A percentile compares a stretch with the other conserved stretches of the same genome.
These are phyloP conservation scores for Colletes latitarsis DNA, from an alignment of 1,140 invertebrate species.

Conservation along the genomic window DNA sequence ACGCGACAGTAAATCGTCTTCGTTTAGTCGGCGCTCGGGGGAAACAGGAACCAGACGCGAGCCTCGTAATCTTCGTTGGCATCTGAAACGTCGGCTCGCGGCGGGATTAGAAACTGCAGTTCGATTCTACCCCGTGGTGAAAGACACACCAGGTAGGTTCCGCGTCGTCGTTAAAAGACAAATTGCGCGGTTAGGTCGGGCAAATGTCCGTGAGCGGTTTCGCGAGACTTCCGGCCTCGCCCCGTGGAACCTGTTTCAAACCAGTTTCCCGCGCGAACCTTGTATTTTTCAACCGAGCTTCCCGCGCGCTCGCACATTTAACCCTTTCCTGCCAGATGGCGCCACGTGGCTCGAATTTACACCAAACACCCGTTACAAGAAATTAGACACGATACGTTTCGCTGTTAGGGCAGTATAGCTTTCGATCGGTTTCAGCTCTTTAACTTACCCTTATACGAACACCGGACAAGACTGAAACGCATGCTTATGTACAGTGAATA, in stretches of 20 bases:
- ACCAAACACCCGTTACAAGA: too few species aligned
- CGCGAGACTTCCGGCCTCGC: constrained; percentile 32
- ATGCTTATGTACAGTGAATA: too few species aligned
- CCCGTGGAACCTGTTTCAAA: constrained; percentile 23
- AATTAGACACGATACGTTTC: too few species aligned
- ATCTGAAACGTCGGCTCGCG: constrained; percentile 22
- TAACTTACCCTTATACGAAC: too few species aligned
- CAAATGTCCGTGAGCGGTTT: constrained; percentile 40
- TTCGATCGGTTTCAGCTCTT: too few species aligned
- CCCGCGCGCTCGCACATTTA: not conserved
- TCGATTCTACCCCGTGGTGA: constrained; percentile 36
- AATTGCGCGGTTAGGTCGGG: constrained; percentile 48
- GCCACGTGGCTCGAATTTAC: constrained; percentile 2
- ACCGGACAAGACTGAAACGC: too few species aligned
- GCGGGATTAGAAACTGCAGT: constrained; percentile 56
- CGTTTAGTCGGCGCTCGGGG: constrained; percentile 5
- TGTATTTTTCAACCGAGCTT: constrained; percentile 25
- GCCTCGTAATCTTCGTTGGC: not conserved
- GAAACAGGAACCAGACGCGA: constrained; percentile 10
- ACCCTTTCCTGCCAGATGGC: constrained; percentile 24
- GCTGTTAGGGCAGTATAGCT: too few species aligned
- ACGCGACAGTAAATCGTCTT: constrained; percentile 1
- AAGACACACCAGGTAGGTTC: constrained; percentile 41
- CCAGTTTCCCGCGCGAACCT: constrained; percentile 25
- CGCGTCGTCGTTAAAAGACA: constrained; percentile 53